A percentile compares a stretch with the other conserved stretches of the same genome.
phyloP scores from a whole-genome alignment of 2,888 invertebrate species.

The Girardia tigrina region DNA sequence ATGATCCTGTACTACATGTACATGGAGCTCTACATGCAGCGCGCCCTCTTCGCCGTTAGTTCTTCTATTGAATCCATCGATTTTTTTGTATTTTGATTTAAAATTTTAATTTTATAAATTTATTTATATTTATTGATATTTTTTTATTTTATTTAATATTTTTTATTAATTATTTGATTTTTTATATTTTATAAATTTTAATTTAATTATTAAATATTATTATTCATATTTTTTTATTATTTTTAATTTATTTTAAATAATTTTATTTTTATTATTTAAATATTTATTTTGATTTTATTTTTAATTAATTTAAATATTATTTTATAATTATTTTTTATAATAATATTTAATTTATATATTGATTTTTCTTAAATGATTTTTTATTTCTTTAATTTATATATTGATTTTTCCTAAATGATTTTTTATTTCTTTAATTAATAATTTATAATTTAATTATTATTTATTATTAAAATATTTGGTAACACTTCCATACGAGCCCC shows the following conservation, averaged over 20 bases:
- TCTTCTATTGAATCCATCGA: no score
- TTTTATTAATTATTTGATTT: not conserved
- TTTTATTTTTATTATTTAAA: not conserved
- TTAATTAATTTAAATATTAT: not conserved
- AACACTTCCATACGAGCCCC: no score
- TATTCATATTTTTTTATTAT: not conserved
- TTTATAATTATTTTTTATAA: not conserved
- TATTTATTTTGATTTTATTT: not conserved
- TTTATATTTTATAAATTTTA: not conserved
- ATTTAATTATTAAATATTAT: not conserved
- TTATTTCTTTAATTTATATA: no score
- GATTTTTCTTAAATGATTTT: conserved; percentile 39
- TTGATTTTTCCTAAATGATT: no score
- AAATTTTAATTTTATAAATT: conserved; percentile 5
- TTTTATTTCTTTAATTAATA: no score
- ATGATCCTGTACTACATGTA: conserved; percentile 92
- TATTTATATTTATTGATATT: not conserved
- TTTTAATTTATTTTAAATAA: not conserved
- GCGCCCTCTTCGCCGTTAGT: conserved; percentile 76
- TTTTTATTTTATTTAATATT: not conserved
- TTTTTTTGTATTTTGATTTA: no score
- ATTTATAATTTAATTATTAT: no score
- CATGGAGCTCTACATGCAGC: conserved; percentile 98
- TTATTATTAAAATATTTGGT: no score
- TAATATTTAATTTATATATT: conserved; percentile 31